Conservation (phyloP, 2,888 invertebrate species). For the Acronicta alni region DNA sequence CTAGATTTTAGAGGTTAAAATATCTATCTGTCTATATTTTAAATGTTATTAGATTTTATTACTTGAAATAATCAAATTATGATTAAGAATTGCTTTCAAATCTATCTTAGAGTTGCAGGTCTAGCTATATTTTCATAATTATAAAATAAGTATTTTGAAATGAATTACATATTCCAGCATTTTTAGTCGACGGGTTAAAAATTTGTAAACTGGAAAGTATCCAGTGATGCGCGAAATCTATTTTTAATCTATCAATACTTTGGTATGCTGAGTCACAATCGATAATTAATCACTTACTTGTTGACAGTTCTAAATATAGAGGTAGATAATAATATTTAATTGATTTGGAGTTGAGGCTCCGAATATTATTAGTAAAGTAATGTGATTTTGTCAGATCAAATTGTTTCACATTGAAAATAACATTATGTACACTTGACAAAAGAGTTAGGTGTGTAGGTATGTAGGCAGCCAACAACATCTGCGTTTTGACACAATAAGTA, state of each 20-base stretch:
- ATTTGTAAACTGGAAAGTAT: constrained; percentile 30
- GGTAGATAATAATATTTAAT: constrained; percentile 10
- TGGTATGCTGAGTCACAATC: constrained; percentile 44
- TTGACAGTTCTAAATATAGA: constrained; percentile 35
- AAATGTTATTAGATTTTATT: too few relatives aligned
- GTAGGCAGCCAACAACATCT: too few relatives aligned
- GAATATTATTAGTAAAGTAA: constrained; percentile 4
- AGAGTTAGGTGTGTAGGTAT: too few relatives aligned
- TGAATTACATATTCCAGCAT: constrained; percentile 22
- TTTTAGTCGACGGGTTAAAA: constrained; percentile 28
- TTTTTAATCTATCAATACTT: constrained; percentile 46
- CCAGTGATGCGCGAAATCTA: constrained; percentile 51
- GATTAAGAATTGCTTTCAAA: too few relatives aligned
- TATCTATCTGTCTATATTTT: too few relatives aligned
- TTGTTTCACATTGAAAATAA: background rate
- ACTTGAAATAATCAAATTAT: too few relatives aligned
- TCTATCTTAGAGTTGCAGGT: background rate
- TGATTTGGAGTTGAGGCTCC: constrained; percentile 7
- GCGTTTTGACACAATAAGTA: too few relatives aligned
- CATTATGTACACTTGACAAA: background rate
- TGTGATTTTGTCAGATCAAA: too few relatives aligned
- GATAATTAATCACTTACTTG: constrained; percentile 37
- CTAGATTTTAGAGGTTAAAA: too few relatives aligned
- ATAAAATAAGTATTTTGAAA: constrained; percentile 3
- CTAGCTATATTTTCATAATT: background rate